Evolutionary conservation across 2,888 invertebrate species (phyloP), one percentile per base, ranked within the genome.

Genomic region (Brenthis ino): DNA sequence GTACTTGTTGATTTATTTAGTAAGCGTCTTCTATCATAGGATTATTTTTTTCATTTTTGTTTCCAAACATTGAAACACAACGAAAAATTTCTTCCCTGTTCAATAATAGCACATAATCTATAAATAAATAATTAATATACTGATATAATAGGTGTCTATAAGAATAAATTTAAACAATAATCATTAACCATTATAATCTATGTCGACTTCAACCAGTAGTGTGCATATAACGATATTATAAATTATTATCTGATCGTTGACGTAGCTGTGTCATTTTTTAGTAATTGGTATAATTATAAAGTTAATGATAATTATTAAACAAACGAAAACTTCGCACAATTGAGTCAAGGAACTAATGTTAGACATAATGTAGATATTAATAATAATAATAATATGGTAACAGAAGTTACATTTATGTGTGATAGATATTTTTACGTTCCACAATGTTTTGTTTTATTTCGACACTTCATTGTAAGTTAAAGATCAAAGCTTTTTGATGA

Each of bases 251-350:
- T 79, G 77, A 83, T 86, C 87, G 86, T 89, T 87, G 84, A 83
- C 80, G 88, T 91, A 91, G 91, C 80, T 82, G 85, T 89, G 85
- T 90, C 88, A 85, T 87, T 63, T 87, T 80, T 80, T 78, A 76
- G 75, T 77, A 77, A 79, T 81, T 79, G 79, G 76, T 80, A 78
- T 77, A 77, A 74, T 79, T 69, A 77, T 80, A 85, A 83, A 79
- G 77, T 78, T 84, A 84, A 81, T 77, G 77, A 82, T 84, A 84
- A 81, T 80, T 77, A 82, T 82, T 79, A 82, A 85, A 82, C 80
- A 85, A 88, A 87, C 81, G 85, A 89, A 88, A 88, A 85, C 80
- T 86, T 91, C 92, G 93, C 93, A 93, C 93, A 93, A 93, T 86
- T 82, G 85, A 89, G 77, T 88, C 88, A 88, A 87, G 84, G 85